phyloP scores from a whole-genome alignment of 2,888 invertebrate genomes.

The Mythimna loreyi region DNA sequence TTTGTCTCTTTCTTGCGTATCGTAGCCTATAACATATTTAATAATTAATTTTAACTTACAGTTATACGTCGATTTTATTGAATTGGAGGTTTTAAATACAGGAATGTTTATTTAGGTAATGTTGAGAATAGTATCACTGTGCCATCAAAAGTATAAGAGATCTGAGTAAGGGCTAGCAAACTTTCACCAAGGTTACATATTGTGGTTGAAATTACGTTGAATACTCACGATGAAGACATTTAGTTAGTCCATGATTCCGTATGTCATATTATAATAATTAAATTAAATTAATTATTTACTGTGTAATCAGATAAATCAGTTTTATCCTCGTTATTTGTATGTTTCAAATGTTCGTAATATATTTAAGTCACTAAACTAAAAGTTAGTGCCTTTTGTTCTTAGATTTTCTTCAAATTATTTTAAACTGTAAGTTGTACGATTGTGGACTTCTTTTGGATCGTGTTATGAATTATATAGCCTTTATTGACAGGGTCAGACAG shows the following conservation, averaged over 20 bases:
- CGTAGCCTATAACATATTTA: slow-evolving; percentile 55
- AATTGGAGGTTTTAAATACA: slow-evolving; percentile 34
- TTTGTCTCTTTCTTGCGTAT: slow-evolving; percentile 49
- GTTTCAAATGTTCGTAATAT: slow-evolving; percentile 55
- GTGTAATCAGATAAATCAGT: slow-evolving; percentile 40
- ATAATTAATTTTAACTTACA: slow-evolving; percentile 32
- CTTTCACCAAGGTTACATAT: slow-evolving; percentile 4
- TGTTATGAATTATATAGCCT: slow-evolving; percentile 79
- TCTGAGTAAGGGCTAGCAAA: slow-evolving; percentile 30
- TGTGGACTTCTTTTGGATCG: slow-evolving; percentile 60
- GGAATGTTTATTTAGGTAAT: slow-evolving; percentile 56
- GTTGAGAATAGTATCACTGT: slow-evolving; percentile 51
- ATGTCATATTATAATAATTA: slow-evolving; percentile 23
- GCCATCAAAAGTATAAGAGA: slow-evolving; percentile 46
- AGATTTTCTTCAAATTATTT: slow-evolving; percentile 60
- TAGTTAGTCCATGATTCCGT: slow-evolving; percentile 30
- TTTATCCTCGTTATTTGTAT: slow-evolving; percentile 55
- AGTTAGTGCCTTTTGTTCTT: slow-evolving; percentile 71
- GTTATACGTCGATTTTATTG: slow-evolving; percentile 42
- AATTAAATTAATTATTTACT: slow-evolving; percentile 48
- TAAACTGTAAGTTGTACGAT: slow-evolving; percentile 55
- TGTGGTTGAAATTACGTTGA: slow-evolving; percentile 12
- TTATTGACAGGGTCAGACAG: slow-evolving; percentile 88
- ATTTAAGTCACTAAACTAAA: slow-evolving; percentile 63
- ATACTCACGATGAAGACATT: slow-evolving; percentile 13